These are phyloP conservation scores for Rhopalosiphum nymphaeae DNA, from an alignment of 2,888 invertebrate species.

Conservation along the genomic window DNA sequence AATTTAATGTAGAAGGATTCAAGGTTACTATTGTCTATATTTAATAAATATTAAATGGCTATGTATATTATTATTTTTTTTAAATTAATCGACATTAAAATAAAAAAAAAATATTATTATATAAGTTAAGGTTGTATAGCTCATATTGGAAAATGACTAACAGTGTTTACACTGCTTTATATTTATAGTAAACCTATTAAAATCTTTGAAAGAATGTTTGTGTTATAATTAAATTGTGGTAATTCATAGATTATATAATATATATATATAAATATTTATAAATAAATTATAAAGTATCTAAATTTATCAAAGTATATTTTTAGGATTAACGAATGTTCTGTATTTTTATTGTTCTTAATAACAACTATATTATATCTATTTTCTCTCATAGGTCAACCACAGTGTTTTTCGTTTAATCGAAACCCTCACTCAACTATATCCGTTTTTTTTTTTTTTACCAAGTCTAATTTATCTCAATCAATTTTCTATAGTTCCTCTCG, in stretches of 20 bases:
- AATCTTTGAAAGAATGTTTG: not conserved
- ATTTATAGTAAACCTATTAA: not conserved
- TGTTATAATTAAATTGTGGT: not conserved
- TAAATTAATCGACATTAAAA: not conserved
- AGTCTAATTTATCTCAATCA: conserved; percentile 46
- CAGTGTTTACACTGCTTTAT: not conserved
- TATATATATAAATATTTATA: not conserved
- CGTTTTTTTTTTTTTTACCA: not conserved
- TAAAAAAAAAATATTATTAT: not conserved
- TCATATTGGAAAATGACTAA: not conserved
- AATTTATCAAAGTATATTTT: not conserved
- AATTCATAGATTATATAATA: not conserved
- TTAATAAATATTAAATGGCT: too few species aligned
- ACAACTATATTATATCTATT: conserved; percentile 2
- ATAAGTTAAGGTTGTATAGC: not conserved
- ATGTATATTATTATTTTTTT: not conserved
- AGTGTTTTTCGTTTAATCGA: conserved; percentile 19
- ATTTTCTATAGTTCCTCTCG: conserved; percentile 31
- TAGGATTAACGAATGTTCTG: not conserved
- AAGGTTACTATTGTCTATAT: too few species aligned
- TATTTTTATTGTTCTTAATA: not conserved
- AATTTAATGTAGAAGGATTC: not conserved
- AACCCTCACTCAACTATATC: conserved; percentile 15
- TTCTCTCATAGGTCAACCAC: not conserved
- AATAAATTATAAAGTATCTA: not conserved